phyloP scores from a whole-genome alignment of 2,888 invertebrate genomes.

The Lasioglossum zephyrum region DNA sequence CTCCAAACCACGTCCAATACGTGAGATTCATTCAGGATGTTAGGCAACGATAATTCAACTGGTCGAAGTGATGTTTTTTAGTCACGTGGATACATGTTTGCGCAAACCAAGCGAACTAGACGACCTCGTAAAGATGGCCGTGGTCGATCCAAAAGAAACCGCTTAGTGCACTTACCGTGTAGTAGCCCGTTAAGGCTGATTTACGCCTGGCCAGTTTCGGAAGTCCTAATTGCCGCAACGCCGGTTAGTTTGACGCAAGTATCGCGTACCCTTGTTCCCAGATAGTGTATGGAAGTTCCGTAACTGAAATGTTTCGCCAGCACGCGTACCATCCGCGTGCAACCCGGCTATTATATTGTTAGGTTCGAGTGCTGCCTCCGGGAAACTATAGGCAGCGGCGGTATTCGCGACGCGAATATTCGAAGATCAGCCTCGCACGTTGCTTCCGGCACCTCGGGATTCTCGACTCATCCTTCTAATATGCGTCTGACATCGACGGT shows the following conservation, averaged over 20 bases:
- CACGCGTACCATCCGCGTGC: constrained; percentile 35
- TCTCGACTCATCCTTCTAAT: constrained; percentile 1
- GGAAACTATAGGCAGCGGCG: not conserved
- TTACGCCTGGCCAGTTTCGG: constrained; percentile 6
- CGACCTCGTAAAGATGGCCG: not conserved
- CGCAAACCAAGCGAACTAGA: not conserved
- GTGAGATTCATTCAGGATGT: not conserved
- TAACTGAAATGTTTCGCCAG: constrained; percentile 41
- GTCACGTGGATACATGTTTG: not conserved
- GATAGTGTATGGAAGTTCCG: constrained; percentile 29
- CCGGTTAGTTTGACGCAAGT: constrained; percentile 36
- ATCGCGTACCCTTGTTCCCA: constrained; percentile 26
- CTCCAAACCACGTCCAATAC: not conserved
- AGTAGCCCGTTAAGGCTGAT: constrained; percentile 19
- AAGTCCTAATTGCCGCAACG: constrained; percentile 35
- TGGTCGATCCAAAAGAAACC: not conserved
- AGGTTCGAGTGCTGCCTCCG: not conserved
- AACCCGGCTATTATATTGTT: constrained; percentile 18
- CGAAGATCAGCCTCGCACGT: not conserved
- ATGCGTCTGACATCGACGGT: constrained; percentile 7
- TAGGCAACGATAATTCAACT: not conserved
- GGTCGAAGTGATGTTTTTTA: not conserved
- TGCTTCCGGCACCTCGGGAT: not conserved
- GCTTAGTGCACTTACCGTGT: not conserved
- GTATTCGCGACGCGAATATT: not conserved